phyloP scores from a whole-genome alignment of 1,140 invertebrate species.

The Orchesella cincta region DNA sequence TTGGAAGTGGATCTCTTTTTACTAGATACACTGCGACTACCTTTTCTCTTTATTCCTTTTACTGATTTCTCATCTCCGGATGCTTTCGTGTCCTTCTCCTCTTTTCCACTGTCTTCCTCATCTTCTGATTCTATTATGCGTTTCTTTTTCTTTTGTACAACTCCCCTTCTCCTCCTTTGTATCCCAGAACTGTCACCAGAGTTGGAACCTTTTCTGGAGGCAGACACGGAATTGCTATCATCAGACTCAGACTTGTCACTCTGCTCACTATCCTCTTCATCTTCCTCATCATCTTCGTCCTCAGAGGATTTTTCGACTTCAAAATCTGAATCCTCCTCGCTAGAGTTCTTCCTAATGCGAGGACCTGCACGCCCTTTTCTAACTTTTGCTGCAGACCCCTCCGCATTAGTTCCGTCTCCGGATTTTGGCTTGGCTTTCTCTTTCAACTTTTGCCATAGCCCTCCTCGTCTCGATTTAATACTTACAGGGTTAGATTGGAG shows the following conservation, averaged over 20 bases:
- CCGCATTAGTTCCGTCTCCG: background rate
- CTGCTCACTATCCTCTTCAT: constrained; percentile 37
- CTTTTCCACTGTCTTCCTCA: constrained; percentile 11
- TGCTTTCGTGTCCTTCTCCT: constrained; percentile 15
- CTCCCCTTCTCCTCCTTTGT: background rate
- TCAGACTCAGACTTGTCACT: background rate
- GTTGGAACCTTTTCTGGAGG: background rate
- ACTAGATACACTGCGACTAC: constrained; percentile 7
- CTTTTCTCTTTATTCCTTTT: background rate
- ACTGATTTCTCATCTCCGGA: constrained; percentile 18
- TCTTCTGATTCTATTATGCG: constrained; percentile 27
- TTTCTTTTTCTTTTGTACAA: constrained; percentile 15
- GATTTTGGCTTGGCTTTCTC: constrained; percentile 35
- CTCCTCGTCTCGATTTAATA: constrained; percentile 48
- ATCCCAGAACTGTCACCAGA: constrained; percentile 4
- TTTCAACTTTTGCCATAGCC: constrained; percentile 48
- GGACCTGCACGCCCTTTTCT: background rate
- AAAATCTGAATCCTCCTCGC: constrained; percentile 49
- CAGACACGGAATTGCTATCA: background rate
- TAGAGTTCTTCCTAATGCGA: constrained; percentile 38
- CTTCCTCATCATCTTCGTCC: constrained; percentile 50
- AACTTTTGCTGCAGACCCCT: background rate
- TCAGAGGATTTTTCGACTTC: constrained; percentile 50
- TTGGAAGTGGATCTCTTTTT: constrained; percentile 9
- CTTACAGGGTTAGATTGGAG: constrained; percentile 45